Evolutionary conservation across 2,113 vertebrate genomes (phyloP).

Genomic region (Eulacestoma nigropectus): DNA sequence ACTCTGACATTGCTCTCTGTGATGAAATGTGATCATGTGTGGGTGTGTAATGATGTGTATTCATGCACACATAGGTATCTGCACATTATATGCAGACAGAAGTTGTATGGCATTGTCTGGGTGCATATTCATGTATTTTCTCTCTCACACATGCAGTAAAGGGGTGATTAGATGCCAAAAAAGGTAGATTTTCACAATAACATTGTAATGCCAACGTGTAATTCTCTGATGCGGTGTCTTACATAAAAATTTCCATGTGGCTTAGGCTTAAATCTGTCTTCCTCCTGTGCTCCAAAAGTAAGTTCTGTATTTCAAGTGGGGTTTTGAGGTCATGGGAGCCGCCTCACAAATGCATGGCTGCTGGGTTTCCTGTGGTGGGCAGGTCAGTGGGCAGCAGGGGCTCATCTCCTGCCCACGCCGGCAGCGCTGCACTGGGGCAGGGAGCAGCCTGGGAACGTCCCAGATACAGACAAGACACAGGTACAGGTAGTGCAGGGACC

Average conservation of each 20-base stretch:
- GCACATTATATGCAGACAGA: background rate
- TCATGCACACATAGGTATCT: background rate
- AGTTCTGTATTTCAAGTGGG: background rate
- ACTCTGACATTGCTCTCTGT: background rate
- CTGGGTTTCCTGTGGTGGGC: background rate
- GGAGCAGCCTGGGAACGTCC: background rate
- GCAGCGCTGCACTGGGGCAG: rapidly evolving
- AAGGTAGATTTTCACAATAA: background rate
- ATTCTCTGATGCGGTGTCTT: background rate
- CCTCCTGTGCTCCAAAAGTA: background rate
- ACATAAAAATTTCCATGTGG: background rate
- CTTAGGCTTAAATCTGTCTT: background rate
- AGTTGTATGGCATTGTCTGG: background rate
- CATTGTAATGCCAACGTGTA: background rate
- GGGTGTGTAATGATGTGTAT: background rate
- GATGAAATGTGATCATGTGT: background rate
- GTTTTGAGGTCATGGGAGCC: background rate
- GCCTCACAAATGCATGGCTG: background rate
- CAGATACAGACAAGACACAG: background rate
- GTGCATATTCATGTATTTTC: background rate
- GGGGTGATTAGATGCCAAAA: background rate
- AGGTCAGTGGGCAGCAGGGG: background rate
- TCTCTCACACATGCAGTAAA: background rate
- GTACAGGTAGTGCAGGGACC: background rate
- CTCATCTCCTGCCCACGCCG: rapidly evolving